Evolutionary conservation across 2,888 invertebrate species (phyloP).

Genomic region (Lottia gigantea): DNA sequence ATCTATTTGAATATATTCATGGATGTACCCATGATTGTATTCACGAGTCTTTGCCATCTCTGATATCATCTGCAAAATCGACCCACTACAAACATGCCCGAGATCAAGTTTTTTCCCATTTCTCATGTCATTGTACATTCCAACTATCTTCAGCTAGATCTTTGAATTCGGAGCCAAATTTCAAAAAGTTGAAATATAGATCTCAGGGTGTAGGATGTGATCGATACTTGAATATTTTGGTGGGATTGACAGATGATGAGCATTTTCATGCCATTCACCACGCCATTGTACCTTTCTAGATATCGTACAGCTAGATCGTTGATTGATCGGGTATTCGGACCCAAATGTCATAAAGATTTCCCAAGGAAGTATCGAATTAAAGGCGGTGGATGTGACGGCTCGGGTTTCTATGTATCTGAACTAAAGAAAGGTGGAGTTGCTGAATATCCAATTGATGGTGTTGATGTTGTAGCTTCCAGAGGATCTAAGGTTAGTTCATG

Average conservation of each 20-base stretch:
- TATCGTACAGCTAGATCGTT: slow-evolving; percentile 38
- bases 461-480: slow-evolving; percentile 35
- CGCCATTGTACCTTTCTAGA: slow-evolving; percentile 21
- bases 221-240: background rate
- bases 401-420: slow-evolving; percentile 38
- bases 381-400: slow-evolving; percentile 34
- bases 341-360: slow-evolving; percentile 45
- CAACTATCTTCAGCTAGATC: too few relatives aligned
- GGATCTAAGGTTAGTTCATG: slow-evolving; percentile 27
- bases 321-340: slow-evolving; percentile 48
- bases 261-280: background rate
- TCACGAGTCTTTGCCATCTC: too few relatives aligned
- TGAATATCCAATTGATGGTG: slow-evolving; percentile 39
- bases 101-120: too few relatives aligned
- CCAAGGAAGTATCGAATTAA: slow-evolving; percentile 34
- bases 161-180: too few relatives aligned
- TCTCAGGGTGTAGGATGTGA: too few relatives aligned
- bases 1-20: too few relatives aligned
- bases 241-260: too few relatives aligned
- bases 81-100: too few relatives aligned
- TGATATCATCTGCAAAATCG: too few relatives aligned
- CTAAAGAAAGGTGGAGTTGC: slow-evolving; percentile 24
- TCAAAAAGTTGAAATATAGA: too few relatives aligned
- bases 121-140: too few relatives aligned
- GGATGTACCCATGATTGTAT: too few relatives aligned